phyloP scores from a whole-genome alignment of 2,113 vertebrate species.

The Megalops atlanticus region DNA sequence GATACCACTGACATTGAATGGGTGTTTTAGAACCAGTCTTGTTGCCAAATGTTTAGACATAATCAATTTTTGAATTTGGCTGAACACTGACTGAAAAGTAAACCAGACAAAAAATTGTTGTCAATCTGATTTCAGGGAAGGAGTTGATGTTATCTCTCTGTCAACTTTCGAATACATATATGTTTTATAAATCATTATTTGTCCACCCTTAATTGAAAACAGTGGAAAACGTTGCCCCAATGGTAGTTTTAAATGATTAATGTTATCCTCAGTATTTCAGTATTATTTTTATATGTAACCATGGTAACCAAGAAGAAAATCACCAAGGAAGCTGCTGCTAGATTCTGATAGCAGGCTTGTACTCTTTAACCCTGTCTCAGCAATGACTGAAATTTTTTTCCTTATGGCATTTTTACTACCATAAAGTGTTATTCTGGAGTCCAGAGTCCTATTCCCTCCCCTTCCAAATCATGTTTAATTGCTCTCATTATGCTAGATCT shows the following conservation, averaged over 20 bases:
- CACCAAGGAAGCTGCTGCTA: neutral
- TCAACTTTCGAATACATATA: neutral
- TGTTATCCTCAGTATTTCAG: neutral
- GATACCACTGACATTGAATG: no score
- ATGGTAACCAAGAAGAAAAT: neutral
- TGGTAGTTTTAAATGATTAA: neutral
- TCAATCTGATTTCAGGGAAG: no score
- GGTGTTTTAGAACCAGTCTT: no score
- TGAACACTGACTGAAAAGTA: no score
- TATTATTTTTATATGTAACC: neutral
- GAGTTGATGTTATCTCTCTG: no score
- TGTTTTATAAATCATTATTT: neutral
- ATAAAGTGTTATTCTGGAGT: constrained; percentile 40
- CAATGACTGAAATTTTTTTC: constrained; percentile 35
- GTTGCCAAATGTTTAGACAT: no score
- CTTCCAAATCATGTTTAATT: constrained; percentile 39
- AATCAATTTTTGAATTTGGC: no score
- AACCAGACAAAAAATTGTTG: no score
- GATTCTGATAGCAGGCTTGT: neutral
- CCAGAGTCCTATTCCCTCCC: constrained; percentile 27
- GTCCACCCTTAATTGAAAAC: neutral
- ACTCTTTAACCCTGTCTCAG: neutral
- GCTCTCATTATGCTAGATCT: constrained; percentile 47
- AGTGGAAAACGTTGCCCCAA: neutral
- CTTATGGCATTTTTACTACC: constrained; percentile 32